Evolutionary conservation across 2,113 vertebrate genomes (phyloP).

Genomic region (Puffinus mauretanicus): DNA sequence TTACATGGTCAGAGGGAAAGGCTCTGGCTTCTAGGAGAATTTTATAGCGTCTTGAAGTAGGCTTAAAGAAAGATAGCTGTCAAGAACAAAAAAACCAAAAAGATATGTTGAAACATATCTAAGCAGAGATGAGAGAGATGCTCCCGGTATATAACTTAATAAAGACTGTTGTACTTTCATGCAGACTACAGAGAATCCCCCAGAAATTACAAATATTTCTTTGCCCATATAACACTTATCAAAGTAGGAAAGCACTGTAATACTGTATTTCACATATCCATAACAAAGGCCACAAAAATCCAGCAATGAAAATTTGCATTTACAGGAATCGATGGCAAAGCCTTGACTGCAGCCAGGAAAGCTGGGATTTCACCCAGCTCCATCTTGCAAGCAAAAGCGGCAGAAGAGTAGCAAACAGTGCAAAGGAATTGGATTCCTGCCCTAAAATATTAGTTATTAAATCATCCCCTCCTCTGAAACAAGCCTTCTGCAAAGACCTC

Average conservation of each 20-base stretch:
- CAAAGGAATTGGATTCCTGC: background rate
- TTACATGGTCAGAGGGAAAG: slow-evolving; percentile 96
- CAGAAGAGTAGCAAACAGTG: background rate
- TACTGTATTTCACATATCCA: background rate
- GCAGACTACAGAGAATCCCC: background rate
- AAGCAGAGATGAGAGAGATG: slow-evolving; percentile 8
- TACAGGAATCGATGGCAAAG: background rate
- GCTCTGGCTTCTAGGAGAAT: slow-evolving; percentile 91
- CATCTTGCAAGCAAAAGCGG: background rate
- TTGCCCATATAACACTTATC: background rate
- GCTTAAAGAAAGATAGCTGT: slow-evolving; percentile 95
- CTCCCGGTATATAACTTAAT: slow-evolving; percentile 22
- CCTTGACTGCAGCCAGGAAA: background rate
- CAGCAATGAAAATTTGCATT: background rate
- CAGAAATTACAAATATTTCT: slow-evolving; percentile 12
- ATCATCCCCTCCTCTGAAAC: background rate
- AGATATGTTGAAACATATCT: slow-evolving; percentile 35
- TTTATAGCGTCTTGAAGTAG: slow-evolving; percentile 85
- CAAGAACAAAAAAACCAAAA: slow-evolving; percentile 2
- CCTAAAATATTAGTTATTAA: background rate
- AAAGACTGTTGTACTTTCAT: background rate
- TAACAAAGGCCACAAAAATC: background rate
- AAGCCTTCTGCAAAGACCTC: background rate
- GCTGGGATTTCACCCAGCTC: background rate
- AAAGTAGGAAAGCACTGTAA: background rate